phyloP scores from a whole-genome alignment of 1,140 invertebrate genomes.

The Gonioctena quinquepunctata region DNA sequence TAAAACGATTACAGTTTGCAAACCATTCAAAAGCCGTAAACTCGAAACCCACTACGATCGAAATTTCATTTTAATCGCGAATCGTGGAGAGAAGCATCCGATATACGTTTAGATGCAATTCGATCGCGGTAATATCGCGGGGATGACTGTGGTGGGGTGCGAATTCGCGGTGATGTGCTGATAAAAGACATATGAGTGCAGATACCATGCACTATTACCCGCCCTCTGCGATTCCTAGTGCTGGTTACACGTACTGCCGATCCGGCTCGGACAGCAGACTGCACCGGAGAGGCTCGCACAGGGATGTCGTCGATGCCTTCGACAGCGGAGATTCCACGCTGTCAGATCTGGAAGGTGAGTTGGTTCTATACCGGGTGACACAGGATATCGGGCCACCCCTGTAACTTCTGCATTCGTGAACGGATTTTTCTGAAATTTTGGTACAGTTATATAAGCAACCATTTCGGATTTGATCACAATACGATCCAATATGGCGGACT shows the following conservation, averaged over 20 bases:
- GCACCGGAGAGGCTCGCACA: constrained; percentile 41
- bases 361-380: no score
- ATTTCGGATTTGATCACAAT: no score
- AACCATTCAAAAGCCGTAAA: no score
- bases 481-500: no score
- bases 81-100: no score
- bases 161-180: background rate
- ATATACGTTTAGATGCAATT: background rate
- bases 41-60: no score
- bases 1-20: no score
- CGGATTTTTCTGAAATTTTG: no score
- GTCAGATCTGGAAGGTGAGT: constrained; percentile 49
- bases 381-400: no score
- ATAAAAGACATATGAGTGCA: background rate
- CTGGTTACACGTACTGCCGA: constrained; percentile 50
- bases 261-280: constrained; percentile 51
- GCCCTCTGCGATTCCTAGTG: constrained; percentile 21
- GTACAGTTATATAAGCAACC: no score
- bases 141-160: background rate
- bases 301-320: constrained; percentile 41
- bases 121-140: background rate
- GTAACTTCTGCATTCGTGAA: no score
- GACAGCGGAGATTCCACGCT: constrained; percentile 53
- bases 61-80: no score
- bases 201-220: constrained; percentile 46